Evolutionary conservation across 2,888 invertebrate species (phyloP).

Genomic region (Conomelus anceps): DNA sequence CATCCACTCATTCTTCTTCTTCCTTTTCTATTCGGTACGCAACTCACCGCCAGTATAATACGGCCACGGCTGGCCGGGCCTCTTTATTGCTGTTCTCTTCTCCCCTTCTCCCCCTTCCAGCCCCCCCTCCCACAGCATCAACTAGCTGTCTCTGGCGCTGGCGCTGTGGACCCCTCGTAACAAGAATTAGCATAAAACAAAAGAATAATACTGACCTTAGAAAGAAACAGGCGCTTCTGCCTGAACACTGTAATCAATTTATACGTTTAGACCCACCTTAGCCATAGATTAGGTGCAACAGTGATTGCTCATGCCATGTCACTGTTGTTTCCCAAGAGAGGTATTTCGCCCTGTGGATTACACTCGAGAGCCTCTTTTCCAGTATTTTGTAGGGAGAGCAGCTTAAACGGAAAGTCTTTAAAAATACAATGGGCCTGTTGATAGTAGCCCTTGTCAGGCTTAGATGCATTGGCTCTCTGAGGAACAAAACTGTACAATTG

Average conservation of each 20-base stretch:
- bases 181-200: background rate
- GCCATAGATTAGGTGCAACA: background rate
- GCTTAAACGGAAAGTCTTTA: too few relatives aligned
- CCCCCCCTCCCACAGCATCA: too few relatives aligned
- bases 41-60: too few relatives aligned
- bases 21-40: too few relatives aligned
- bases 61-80: background rate
- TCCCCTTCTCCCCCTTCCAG: background rate
- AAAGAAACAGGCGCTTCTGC: background rate
- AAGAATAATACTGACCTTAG: background rate
- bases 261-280: background rate
- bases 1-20: too few relatives aligned
- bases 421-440: too few relatives aligned
- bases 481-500: too few relatives aligned
- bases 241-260: background rate
- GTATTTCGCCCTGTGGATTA: background rate
- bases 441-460: too few relatives aligned
- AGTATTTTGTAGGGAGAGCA: too few relatives aligned
- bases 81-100: background rate
- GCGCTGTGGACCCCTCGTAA: background rate
- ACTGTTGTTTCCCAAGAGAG: background rate
- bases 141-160: background rate
- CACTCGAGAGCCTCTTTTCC: too few relatives aligned
- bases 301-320: background rate
- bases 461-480: too few relatives aligned